Evolutionary conservation across 2,113 vertebrate species (phyloP).

Genomic region (Odocoileus virginianus): DNA sequence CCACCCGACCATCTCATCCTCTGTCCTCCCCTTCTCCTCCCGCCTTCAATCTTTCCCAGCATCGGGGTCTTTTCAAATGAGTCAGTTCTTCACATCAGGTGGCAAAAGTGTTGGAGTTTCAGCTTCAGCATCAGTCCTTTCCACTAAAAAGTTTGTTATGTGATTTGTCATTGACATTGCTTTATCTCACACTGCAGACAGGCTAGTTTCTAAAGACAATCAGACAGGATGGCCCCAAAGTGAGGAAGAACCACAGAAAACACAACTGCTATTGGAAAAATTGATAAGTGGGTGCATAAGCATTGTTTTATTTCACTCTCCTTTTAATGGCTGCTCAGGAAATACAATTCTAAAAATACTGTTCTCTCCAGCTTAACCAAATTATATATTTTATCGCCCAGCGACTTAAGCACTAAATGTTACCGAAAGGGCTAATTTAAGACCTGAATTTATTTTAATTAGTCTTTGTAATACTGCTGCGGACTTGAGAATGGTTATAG

Average conservation of each 20-base stretch:
- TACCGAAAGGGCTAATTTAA: constrained; percentile 82
- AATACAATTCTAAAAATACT: constrained; percentile 63
- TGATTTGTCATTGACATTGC: not conserved
- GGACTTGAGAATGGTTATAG: constrained; percentile 78
- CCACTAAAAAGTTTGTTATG: not conserved
- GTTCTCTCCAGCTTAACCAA: constrained; percentile 69
- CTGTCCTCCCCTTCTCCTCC: not conserved
- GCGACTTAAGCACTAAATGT: constrained; percentile 76
- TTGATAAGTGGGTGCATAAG: not conserved
- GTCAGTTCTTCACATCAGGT: not conserved
- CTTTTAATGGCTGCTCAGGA: constrained; percentile 34
- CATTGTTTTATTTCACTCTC: not conserved
- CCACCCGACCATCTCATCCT: not conserved
- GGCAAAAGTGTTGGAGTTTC: not conserved
- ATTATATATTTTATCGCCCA: constrained; percentile 74
- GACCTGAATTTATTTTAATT: constrained; percentile 84
- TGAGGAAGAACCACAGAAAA: not conserved
- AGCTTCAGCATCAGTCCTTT: not conserved
- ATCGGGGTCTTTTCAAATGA: not conserved
- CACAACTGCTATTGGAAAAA: not conserved
- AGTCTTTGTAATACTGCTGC: constrained; percentile 77
- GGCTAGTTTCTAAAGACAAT: not conserved
- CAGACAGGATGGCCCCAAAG: not conserved
- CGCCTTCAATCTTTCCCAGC: not conserved
- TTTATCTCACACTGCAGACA: not conserved